Percentiles rank a stretch among this genome's conserved stretches.
These are phyloP conservation scores for Lagorchestes hirsutus DNA, from an alignment of 2,797 vertebrate species.

Conservation along the genomic window DNA sequence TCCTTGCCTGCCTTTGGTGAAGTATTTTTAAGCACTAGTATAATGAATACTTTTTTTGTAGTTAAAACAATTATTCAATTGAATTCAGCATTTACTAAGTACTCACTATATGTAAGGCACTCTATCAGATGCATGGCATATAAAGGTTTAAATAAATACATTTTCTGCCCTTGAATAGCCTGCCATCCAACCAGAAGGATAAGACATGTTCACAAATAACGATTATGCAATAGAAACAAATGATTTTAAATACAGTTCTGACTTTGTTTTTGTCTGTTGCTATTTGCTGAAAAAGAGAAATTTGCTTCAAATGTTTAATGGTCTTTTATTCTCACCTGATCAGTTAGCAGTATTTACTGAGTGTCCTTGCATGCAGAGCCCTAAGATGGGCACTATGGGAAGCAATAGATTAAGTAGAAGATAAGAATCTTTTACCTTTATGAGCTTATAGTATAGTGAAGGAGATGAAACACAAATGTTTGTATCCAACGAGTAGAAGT, in stretches of 20 bases:
- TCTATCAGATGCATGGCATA: not conserved
- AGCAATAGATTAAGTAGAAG: not conserved
- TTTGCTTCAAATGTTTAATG: slow-evolving; percentile 61
- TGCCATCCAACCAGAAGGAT: not conserved
- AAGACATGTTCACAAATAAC: not conserved
- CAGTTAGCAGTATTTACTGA: slow-evolving; percentile 21
- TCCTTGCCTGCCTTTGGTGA: slow-evolving; percentile 76
- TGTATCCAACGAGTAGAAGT: not conserved
- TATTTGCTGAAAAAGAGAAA: slow-evolving; percentile 45
- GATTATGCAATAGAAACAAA: not conserved
- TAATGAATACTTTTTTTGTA: slow-evolving; percentile 66
- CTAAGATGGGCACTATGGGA: not conserved
- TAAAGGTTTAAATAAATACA: not conserved
- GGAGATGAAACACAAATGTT: not conserved
- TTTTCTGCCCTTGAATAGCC: not conserved
- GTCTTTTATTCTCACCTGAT: slow-evolving; percentile 37
- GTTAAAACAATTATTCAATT: not conserved
- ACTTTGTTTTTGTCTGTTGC: slow-evolving; percentile 20
- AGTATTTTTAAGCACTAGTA: slow-evolving; percentile 74
- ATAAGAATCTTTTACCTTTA: not conserved
- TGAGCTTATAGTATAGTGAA: not conserved
- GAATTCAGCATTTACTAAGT: not conserved
- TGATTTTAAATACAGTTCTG: not conserved
- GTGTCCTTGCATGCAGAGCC: slow-evolving; percentile 9
- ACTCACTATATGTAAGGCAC: not conserved